These are phyloP conservation scores for Diaphora mendica DNA, from an alignment of 2,888 invertebrate genomes.

Conservation along the genomic window DNA sequence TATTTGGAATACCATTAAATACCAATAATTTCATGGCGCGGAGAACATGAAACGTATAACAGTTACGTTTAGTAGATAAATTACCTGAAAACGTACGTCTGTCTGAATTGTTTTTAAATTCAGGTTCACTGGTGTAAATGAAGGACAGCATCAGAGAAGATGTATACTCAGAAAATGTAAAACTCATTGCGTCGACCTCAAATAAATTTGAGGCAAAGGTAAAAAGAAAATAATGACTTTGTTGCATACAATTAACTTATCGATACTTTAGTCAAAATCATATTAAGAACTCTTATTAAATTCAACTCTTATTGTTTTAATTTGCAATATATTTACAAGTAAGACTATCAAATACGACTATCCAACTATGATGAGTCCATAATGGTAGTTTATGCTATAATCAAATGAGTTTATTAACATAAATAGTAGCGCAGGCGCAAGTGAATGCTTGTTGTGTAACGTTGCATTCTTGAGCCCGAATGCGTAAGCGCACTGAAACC, in stretches of 20 bases:
- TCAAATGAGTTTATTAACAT: slow-evolving; percentile 51
- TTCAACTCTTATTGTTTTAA: background rate
- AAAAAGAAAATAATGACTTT: too few relatives aligned
- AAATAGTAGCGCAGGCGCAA: slow-evolving; percentile 55
- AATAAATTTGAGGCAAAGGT: too few relatives aligned
- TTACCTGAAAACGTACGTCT: background rate
- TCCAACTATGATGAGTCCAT: slow-evolving; percentile 38
- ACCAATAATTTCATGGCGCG: background rate
- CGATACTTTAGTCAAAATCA: background rate
- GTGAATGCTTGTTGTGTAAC: slow-evolving; percentile 68
- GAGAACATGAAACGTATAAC: background rate
- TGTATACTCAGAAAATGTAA: too few relatives aligned
- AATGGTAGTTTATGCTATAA: slow-evolving; percentile 48
- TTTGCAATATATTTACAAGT: background rate
- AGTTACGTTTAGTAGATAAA: background rate
- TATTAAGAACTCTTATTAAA: background rate
- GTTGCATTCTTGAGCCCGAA: slow-evolving; percentile 68
- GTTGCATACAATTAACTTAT: too few relatives aligned
- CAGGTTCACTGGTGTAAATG: too few relatives aligned
- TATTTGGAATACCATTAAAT: background rate
- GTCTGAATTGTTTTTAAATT: background rate
- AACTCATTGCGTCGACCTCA: too few relatives aligned
- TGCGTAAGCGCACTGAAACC: slow-evolving; percentile 71
- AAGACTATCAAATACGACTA: background rate
- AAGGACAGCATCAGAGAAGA: too few relatives aligned